Percentiles rank a stretch among this genome's conserved stretches.
phyloP scores from a whole-genome alignment of 2,888 invertebrate species.

The Coremacera marginata region DNA sequence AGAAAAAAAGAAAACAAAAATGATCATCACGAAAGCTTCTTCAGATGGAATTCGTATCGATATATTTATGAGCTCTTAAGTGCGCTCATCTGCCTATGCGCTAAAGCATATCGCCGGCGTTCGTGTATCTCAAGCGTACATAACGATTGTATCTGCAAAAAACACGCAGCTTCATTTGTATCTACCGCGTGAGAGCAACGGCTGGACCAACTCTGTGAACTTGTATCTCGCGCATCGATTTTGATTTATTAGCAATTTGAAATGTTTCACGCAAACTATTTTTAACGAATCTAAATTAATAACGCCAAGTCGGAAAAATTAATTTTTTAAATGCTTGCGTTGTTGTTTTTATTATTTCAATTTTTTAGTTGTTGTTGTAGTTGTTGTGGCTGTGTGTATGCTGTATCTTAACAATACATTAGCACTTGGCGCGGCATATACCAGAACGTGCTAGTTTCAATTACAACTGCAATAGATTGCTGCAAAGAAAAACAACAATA shows the following conservation, averaged over 20 bases:
- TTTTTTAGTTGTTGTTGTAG: background rate
- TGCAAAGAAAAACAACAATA: background rate
- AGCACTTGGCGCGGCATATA: background rate
- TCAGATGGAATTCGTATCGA: conserved; percentile 4
- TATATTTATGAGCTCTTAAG: background rate
- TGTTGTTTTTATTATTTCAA: background rate
- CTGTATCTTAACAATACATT: too few relatives aligned
- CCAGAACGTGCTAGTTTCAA: conserved; percentile 2
- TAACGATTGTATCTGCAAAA: background rate
- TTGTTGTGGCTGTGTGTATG: too few relatives aligned
- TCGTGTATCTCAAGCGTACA: background rate
- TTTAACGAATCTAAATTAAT: background rate
- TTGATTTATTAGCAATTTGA: conserved; percentile 11
- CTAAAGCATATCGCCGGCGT: background rate
- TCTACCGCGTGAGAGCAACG: background rate
- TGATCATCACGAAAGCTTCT: background rate
- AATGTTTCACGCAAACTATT: background rate
- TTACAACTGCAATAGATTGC: background rate
- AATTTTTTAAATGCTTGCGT: background rate
- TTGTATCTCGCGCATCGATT: conserved; percentile 18
- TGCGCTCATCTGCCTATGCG: background rate
- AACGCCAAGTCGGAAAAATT: background rate
- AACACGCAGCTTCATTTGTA: background rate
- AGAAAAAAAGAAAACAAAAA: background rate
- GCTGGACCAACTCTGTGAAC: background rate